Evolutionary conservation across 1,140 invertebrate genomes (phyloP).

Genomic region (Periplaneta americana): DNA sequence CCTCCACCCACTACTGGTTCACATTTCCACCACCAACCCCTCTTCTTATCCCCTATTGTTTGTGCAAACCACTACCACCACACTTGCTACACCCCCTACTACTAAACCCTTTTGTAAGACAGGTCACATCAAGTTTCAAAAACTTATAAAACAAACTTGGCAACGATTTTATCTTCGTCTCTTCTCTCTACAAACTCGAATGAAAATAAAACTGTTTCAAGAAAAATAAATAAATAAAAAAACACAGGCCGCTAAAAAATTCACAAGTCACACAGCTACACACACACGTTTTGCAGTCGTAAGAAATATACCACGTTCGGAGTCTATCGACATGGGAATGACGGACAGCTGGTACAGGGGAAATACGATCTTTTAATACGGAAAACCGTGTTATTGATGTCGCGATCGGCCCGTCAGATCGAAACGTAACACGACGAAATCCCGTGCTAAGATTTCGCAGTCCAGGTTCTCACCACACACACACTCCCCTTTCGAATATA

Average conservation of each 20-base stretch:
- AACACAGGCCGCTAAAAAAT: neutral
- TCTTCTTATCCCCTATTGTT: neutral
- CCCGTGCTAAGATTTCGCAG: neutral
- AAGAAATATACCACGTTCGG: neutral
- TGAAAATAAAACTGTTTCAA: neutral
- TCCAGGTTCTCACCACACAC: neutral
- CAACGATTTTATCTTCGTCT: neutral
- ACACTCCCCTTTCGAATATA: neutral
- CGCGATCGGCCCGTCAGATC: neutral
- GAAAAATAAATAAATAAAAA: neutral
- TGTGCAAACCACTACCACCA: neutral
- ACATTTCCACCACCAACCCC: slow-evolving; percentile 6
- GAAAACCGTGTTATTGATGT: neutral
- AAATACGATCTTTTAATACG: neutral
- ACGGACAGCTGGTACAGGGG: neutral
- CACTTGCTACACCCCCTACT: neutral
- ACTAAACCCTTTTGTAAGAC: neutral
- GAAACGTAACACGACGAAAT: neutral
- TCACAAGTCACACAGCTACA: neutral
- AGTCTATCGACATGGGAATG: neutral
- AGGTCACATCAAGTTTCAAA: neutral
- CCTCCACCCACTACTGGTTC: neutral
- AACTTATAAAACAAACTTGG: neutral
- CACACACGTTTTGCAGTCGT: neutral
- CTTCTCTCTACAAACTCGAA: neutral